These are phyloP conservation scores for Blomia tropicalis DNA, from an alignment of 2,888 invertebrate species.

Conservation along the genomic window DNA sequence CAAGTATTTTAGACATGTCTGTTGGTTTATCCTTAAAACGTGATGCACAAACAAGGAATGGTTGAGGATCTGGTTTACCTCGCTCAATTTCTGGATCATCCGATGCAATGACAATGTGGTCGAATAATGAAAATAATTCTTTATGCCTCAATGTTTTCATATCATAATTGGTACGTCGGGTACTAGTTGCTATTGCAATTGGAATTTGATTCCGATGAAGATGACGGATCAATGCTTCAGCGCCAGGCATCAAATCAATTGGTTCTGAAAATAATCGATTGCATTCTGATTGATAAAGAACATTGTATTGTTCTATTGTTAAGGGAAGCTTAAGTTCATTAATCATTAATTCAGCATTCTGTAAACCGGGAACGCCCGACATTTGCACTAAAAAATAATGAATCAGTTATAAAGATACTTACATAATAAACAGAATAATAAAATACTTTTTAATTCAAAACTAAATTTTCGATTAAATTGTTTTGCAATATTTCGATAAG, in stretches of 20 bases:
- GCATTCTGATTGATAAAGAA: constrained; percentile 43
- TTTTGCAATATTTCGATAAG: constrained; percentile 49
- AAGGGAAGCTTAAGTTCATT: constrained; percentile 47
- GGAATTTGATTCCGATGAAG: constrained; percentile 58
- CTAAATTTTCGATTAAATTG: constrained; percentile 55
- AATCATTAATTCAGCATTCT: constrained; percentile 35
- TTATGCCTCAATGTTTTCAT: constrained; percentile 50
- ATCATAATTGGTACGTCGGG: constrained; percentile 51
- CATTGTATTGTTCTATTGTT: constrained; percentile 48
- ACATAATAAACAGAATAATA: too few species aligned
- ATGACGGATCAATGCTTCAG: constrained; percentile 57
- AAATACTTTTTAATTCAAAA: constrained; percentile 54
- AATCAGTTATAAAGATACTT: too few species aligned
- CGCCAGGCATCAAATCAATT: constrained; percentile 55
- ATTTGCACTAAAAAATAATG: constrained; percentile 29
- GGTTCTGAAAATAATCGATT: constrained; percentile 43
- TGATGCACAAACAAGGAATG: constrained; percentile 58
- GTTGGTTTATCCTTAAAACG: constrained; percentile 43
- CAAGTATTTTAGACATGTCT: constrained; percentile 39
- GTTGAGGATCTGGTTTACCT: constrained; percentile 78
- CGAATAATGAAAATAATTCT: constrained; percentile 41
- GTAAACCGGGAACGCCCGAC: constrained; percentile 2
- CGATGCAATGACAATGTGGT: constrained; percentile 62
- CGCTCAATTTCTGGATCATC: constrained; percentile 64
- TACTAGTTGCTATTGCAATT: constrained; percentile 72